phyloP scores from a whole-genome alignment of 2,888 invertebrate genomes.

The Ormia ochracea region DNA sequence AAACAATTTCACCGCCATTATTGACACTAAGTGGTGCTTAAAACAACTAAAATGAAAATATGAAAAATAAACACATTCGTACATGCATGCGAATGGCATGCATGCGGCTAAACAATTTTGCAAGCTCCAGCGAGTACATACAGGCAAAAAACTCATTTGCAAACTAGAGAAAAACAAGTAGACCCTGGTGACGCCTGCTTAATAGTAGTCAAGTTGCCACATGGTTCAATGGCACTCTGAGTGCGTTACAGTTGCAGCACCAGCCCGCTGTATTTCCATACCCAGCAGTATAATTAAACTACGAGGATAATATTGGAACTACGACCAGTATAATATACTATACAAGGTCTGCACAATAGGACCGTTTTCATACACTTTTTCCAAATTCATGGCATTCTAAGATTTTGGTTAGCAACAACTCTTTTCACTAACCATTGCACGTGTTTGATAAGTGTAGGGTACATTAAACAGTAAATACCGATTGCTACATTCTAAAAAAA shows the following conservation, averaged over 20 bases:
- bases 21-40: conserved; percentile 61
- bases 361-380: too few relatives aligned
- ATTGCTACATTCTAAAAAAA: neutral
- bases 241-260: conserved; percentile 43
- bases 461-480: too few relatives aligned
- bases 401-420: too few relatives aligned
- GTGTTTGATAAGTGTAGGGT: too few relatives aligned
- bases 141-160: conserved; percentile 14
- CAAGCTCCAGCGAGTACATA: neutral
- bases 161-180: conserved; percentile 43
- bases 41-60: conserved; percentile 42
- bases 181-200: conserved; percentile 61
- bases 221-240: conserved; percentile 60
- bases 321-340: neutral
- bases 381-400: too few relatives aligned
- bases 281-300: neutral
- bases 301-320: neutral
- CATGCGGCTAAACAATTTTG: neutral
- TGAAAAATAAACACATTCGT: conserved; percentile 19
- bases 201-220: conserved; percentile 60
- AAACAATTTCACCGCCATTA: conserved; percentile 62
- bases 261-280: conserved; percentile 26
- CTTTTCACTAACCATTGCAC: too few relatives aligned
- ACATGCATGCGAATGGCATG: neutral
- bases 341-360: too few relatives aligned